phyloP scores from a whole-genome alignment of 2,797 vertebrate species.

The Hippopotamyrus pictus region DNA sequence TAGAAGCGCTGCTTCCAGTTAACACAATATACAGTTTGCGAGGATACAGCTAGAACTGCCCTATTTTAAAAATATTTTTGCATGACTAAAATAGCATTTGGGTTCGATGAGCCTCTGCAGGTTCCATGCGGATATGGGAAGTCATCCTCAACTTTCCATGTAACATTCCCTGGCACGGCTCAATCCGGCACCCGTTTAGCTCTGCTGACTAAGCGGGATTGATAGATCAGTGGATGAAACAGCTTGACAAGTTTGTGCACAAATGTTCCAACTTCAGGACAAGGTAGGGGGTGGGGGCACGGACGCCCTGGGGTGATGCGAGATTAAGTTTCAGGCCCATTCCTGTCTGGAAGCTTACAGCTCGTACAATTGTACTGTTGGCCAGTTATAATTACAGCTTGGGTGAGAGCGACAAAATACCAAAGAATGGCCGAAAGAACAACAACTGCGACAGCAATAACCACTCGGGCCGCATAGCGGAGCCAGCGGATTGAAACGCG shows the following conservation, averaged over 20 bases:
- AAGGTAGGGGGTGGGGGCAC: neutral
- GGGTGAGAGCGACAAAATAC: constrained; percentile 10
- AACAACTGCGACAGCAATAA: constrained; percentile 38
- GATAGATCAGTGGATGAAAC: neutral
- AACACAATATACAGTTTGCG: neutral
- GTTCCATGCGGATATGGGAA: neutral
- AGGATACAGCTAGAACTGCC: neutral
- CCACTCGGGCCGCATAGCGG: neutral
- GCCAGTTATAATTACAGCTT: constrained; percentile 39
- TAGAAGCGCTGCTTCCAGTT: neutral
- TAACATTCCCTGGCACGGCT: neutral
- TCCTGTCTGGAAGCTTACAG: neutral
- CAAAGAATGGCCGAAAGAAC: constrained; percentile 39
- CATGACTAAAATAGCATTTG: neutral
- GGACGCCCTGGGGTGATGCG: neutral
- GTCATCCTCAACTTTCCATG: neutral
- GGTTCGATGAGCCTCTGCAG: neutral
- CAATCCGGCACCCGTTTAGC: neutral
- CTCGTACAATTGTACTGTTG: constrained; percentile 16
- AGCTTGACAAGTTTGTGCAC: neutral
- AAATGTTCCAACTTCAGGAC: neutral
- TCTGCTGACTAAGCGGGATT: neutral
- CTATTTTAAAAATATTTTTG: neutral
- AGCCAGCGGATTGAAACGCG: too few relatives aligned
- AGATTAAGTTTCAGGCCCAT: neutral